Base-by-base conservation (phyloP, 2,113 vertebrate species). In the Osmerus mordax region DNA sequence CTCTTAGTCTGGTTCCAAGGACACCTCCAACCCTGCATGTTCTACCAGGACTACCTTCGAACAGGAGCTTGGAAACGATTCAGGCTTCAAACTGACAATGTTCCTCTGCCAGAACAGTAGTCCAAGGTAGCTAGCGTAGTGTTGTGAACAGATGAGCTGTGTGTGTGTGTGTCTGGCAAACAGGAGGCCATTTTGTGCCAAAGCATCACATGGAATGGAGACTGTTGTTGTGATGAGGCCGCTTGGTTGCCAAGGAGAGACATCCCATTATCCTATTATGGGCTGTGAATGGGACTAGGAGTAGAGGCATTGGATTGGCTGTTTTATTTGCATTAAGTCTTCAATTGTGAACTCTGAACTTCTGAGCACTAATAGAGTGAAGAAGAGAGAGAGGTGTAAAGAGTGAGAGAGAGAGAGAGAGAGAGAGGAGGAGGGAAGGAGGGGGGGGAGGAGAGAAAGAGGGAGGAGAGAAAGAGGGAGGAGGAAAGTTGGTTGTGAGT, bases 291-390 rank as follows among this genome's bases (percentile, higher is more conserved):
- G 55, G 23, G 15, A 14, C n/a, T 3, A 64, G 68, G 73, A 23
- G 28, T 23, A 15, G 12, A 62, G 21, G 14, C 14, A 15, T 62
- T 4, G 60, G 19, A 21, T 23, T 23, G n/a, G 60, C 13, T 65
- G 63, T 61, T 79, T 67, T 78, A 73, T 78, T 81, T 82, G 71
- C 68, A 69, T 82, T 21, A 79, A 77, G 77, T 66, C 65, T 21
- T 74, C 70, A 65, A 52, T 47, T 28, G 59, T 25, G 59, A 12
- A 23, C 3, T 11, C 11, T 29, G 6, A 62, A 28, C 14, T 62
- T 70, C 70, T 70, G 58, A 47, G 41, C 41, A 47, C 41, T 9
- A 11, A 47, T 11, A 9, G 63, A 65, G 66, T 56, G 71, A 53
- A 54, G 36, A 72, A 70, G 59, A 14, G 32, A 58, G 55, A 29